Base-by-base conservation (phyloP, 1,140 invertebrate genomes). In the Trichomalopsis sarcophagae region DNA sequence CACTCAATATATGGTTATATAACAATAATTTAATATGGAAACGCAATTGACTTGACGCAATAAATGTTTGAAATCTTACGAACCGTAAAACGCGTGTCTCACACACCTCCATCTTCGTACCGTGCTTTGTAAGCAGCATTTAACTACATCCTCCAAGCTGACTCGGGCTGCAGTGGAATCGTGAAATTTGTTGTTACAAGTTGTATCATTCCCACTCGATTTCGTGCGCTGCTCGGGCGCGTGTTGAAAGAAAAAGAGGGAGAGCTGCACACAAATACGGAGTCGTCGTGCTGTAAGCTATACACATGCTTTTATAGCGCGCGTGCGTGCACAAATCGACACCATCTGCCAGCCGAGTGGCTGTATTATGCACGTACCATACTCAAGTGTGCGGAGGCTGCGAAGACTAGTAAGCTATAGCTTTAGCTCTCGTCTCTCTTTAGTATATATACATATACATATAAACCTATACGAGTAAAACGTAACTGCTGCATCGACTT, bases 281-380 rank as follows among this genome's bases (percentile, higher is more conserved):
- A 62, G 55, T 21, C 50, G 55, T 62, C 17, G 55, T 17, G 55
- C 21, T 21, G 4, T 44, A 40, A 40, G 62, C n/a, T 27, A 10
- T 81, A 79, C 81, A 86, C 81, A 75, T 83, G 81, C 76, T 78
- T 76, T 76, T 85, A 84, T 86, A 79, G 76, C 73, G 69, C 84
- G n/a, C 47, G 79, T 27, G 27, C 68, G 69, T 47, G 85, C 87
- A 83, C 86, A 74, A 50, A 40, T 40, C 30, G 73, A 75, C 36
- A 40, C 73, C 30, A 75, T 75, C 73, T 40, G 73, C 36, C 73
- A 40, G 36, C 33, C 33, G 73, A 75, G 73, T 75, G 36, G 73
- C 73, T 44, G 73, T 33, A 40, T 75, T 40, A 75, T 75, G 9
- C 30, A 9, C 9, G 14, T 62, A 62, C 17, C 55, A 62, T n/a